Conservation (phyloP, 2,797 vertebrate species). For the Spatula versicolor region DNA sequence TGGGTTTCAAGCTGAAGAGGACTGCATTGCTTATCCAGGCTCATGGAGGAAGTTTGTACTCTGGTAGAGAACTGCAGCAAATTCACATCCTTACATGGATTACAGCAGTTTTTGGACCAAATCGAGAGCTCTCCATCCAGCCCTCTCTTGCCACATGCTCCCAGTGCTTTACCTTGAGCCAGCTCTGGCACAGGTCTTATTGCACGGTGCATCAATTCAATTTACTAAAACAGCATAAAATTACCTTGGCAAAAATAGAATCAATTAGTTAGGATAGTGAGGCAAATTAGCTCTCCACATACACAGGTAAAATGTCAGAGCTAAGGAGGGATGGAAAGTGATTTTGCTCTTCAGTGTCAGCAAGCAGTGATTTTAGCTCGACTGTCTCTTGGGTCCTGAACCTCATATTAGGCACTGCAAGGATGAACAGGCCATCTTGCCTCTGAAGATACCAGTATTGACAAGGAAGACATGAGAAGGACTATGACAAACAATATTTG, state of each 20-base stretch:
- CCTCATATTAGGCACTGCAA: neutral
- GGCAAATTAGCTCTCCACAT: neutral
- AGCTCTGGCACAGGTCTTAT: neutral
- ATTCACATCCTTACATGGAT: neutral
- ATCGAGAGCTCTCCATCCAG: neutral
- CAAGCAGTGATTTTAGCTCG: neutral
- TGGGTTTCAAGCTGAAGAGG: rapidly evolving
- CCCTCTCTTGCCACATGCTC: neutral
- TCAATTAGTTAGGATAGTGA: neutral
- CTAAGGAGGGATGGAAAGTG: neutral
- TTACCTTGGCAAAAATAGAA: neutral
- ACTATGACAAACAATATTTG: neutral
- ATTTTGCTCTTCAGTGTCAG: rapidly evolving
- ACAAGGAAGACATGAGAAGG: neutral
- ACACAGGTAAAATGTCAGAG: neutral
- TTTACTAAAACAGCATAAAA: neutral
- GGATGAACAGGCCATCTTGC: neutral
- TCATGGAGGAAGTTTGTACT: neutral
- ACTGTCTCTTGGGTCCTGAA: rapidly evolving
- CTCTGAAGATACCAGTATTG: neutral
- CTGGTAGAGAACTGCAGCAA: rapidly evolving
- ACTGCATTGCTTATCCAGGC: rapidly evolving
- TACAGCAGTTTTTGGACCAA: neutral
- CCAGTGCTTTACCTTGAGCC: neutral
- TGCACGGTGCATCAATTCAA: rapidly evolving